These are phyloP conservation scores for Chionomys nivalis DNA, from an alignment of 2,113 vertebrate genomes.

Conservation along the genomic window DNA sequence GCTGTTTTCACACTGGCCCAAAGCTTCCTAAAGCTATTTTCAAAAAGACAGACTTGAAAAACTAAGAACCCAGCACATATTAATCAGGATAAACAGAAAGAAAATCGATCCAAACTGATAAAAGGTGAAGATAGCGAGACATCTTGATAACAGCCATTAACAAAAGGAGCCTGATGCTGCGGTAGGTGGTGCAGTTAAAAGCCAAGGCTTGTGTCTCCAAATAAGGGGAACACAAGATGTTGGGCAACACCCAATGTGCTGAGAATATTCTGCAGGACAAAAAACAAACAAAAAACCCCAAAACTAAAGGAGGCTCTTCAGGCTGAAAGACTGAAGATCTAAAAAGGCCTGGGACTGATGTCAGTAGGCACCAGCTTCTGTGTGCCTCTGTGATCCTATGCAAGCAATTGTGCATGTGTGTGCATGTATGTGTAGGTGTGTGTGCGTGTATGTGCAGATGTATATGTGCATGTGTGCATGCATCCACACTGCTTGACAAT, in stretches of 20 bases:
- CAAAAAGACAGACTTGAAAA: slow-evolving; percentile 4
- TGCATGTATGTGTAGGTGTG: background rate
- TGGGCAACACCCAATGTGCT: background rate
- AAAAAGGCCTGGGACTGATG: background rate
- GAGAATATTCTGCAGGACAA: too few species aligned
- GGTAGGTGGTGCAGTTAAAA: background rate
- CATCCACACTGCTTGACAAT: background rate
- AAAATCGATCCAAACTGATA: background rate
- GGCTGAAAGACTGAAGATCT: background rate
- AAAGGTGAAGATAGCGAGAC: background rate
- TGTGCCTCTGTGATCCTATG: background rate
- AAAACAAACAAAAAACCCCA: background rate
- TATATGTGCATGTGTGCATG: too few species aligned
- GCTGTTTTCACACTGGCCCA: background rate
- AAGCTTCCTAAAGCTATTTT: background rate
- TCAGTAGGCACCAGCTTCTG: background rate
- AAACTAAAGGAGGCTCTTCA: background rate
- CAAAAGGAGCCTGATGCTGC: background rate
- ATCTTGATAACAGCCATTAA: background rate
- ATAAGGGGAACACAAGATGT: background rate
- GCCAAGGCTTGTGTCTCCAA: background rate
- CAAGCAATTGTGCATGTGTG: too few species aligned
- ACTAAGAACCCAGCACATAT: slow-evolving; percentile 3
- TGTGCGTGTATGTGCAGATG: background rate
- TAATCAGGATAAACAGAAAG: background rate